Base-by-base conservation (phyloP, 2,797 vertebrate genomes). In the Brachymystax lenok region DNA sequence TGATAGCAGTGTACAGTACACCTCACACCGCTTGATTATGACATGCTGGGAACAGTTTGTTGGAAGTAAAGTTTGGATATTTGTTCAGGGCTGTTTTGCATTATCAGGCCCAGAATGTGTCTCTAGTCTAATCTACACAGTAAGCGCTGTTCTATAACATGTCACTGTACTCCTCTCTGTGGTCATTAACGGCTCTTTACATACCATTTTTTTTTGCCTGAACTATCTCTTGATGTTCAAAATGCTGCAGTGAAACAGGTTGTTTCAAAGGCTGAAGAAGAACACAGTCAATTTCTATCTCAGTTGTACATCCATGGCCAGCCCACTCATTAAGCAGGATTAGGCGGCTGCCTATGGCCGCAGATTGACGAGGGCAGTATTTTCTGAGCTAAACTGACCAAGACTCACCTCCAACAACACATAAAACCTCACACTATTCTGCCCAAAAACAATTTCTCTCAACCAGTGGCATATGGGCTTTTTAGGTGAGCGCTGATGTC, bases 161-260 rank as follows among this genome's bases (percentile, higher is more conserved):
- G 64, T 67, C 28, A 4, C 16, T 40, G 28, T 30, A 28, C 56
- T 59, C 56, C 19, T n/a, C 3, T 66, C 8, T 64, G 40, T 4
- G 61, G 61, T 12, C n/a, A 10, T 30, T 30, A 35, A 68, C 1
- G 16, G 30, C 66, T 35, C 16, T 28, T 33, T 30, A 67, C 14
- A 67, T 14, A 67, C 27, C 64, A 4, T 0, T 8, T 28, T 30
- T 40, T 35, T 1, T 40, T 8, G 35, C 35, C 35, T 40, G 35
- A 40, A 35, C 33, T 40, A 8, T 40, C 66, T 16, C 28, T 68
- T 28, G 28, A 13, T 5, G 27, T 28, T 68, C 14, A 19, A 35
- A n/a, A 35, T 69, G 28, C 63, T 66, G 63, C 63, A 69, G n/a
- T 69, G 67, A 69, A 21, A 69, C 33, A 35, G 7, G 28, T 17